Base-by-base conservation (phyloP, 2,888 invertebrate genomes). In the Molorchus minor region DNA sequence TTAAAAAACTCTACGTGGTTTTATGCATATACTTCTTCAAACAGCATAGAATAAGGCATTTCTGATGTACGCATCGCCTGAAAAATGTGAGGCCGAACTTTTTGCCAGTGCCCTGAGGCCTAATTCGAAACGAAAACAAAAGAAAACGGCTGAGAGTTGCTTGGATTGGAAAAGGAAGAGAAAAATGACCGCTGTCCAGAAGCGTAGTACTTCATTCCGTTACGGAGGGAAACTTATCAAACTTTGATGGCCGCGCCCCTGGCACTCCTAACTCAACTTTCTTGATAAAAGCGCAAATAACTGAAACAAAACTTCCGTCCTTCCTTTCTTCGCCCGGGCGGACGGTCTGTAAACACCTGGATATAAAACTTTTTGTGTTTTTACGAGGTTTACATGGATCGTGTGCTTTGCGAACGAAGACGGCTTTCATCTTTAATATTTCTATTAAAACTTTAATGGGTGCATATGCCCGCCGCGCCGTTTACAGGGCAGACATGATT, bases 131-230 rank as follows among this genome's bases (percentile, higher is more conserved):
- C 30, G 64, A 65, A 67, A 71, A 71, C 68, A 69, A 73, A 66
- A 69, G 63, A 69, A 66, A 72, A 69, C 71, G 69, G 66, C 70
- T 61, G 64, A 64, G 61, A 61, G 65, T 72, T 77, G 78, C 77
- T 79, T 80, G 81, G 81, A 82, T 82, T 81, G 81, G 79, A 80
- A 71, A 80, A 79, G 77, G 79, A 75, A 67, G 77, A 81, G 81
- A 84, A 84, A 85, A 84, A 84, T 84, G 83, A 84, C 83, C 82
- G 80, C 81, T 57, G 66, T 64, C 60, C 66, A 62, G 66, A 61
- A 64, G 58, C 62, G 60, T 71, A 70, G 71, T 68, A 71, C 74
- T 72, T 75, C 74, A 72, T 77, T 71, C 73, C 71, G 71, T 73
- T 71, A 71, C 70, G n/a, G n/a, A 65, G 72, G 74, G 71, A 78